Conservation (phyloP, 2,113 vertebrate genomes). For the Platysteira castanea region DNA sequence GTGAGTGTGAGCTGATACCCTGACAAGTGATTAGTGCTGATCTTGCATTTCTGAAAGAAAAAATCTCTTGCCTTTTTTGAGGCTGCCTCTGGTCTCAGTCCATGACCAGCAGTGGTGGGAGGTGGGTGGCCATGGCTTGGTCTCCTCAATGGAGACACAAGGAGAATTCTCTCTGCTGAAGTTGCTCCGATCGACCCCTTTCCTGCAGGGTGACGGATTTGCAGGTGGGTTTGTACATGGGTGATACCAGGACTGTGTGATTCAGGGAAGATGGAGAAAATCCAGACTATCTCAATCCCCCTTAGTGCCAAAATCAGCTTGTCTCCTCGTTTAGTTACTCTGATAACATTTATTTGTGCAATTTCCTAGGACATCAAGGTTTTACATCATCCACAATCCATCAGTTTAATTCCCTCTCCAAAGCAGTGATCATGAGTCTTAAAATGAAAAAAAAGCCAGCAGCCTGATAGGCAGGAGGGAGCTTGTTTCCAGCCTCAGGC, state of each 20-base stretch:
- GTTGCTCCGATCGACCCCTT: neutral
- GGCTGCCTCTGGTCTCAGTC: neutral
- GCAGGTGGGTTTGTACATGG: neutral
- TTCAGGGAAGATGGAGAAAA: neutral
- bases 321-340: neutral
- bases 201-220: neutral
- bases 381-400: neutral
- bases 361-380: neutral
- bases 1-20: neutral
- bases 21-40: neutral
- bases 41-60: neutral
- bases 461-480: neutral
- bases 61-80: neutral
- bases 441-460: neutral
- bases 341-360: neutral
- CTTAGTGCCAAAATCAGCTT: neutral
- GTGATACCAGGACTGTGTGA: neutral
- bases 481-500: neutral
- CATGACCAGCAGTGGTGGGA: neutral
- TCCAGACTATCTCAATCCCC: neutral
- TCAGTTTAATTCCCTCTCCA: slow-evolving; percentile 22
- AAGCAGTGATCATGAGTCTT: neutral
- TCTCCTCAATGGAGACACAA: accelerated
- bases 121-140: neutral
- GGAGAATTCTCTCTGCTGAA: neutral